Evolutionary conservation across 1,140 invertebrate species (phyloP).

Genomic region (Drosophila lowei): DNA sequence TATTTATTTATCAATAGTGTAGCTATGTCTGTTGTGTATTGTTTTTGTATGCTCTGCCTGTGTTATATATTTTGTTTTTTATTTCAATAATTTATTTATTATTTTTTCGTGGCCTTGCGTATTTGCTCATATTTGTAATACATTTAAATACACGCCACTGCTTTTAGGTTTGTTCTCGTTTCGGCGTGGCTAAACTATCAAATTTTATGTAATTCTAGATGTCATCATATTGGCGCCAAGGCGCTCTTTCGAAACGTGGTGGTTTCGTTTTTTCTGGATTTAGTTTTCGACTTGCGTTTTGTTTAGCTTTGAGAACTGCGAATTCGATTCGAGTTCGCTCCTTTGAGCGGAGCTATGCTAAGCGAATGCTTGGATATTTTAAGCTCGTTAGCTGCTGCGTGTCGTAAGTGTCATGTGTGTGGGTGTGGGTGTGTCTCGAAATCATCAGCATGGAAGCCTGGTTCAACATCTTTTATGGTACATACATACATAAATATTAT

Average conservation of each 20-base stretch:
- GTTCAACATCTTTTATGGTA: constrained; percentile 73
- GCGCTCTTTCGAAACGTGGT: constrained; percentile 54
- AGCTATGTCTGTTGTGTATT: constrained; percentile 76
- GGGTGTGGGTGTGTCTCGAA: constrained; percentile 24
- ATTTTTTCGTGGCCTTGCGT: constrained; percentile 34
- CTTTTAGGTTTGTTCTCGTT: constrained; percentile 39
- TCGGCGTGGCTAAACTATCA: constrained; percentile 38
- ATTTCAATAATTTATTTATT: constrained; percentile 44
- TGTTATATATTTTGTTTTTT: constrained; percentile 30
- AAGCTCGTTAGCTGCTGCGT: constrained; percentile 58
- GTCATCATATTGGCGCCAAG: constrained; percentile 45
- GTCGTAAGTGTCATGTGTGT: constrained; percentile 36
- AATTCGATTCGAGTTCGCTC: constrained; percentile 64
- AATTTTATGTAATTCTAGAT: constrained; percentile 51
- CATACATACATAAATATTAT: constrained; percentile 77
- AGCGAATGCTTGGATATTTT: constrained; percentile 64
- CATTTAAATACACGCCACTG: constrained; percentile 68
- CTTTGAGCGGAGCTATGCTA: constrained; percentile 37
- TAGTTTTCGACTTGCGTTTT: constrained; percentile 15
- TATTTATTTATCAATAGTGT: constrained; percentile 78
- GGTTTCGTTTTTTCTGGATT: constrained; percentile 10
- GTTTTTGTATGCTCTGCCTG: constrained; percentile 56
- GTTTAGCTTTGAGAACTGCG: constrained; percentile 10
- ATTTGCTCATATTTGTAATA: constrained; percentile 70
- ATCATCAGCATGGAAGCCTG: constrained; percentile 75